Base-by-base conservation (phyloP, 1,140 invertebrate genomes). In the Metopolophium dirhodum region DNA sequence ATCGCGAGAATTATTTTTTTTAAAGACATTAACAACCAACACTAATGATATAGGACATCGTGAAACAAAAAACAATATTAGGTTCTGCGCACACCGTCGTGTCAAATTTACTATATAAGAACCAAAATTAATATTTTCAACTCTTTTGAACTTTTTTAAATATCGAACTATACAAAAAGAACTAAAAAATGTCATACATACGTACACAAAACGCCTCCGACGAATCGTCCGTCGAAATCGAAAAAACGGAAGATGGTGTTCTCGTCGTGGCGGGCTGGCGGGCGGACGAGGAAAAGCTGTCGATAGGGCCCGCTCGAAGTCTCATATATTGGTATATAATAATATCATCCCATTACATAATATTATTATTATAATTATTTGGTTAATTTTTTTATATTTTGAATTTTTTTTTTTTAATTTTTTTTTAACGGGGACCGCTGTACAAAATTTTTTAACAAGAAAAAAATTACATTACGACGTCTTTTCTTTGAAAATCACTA, bases 381-480 rank as follows among this genome's bases (percentile, higher is more conserved):
- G 26, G 14, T 86, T n/a, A n/a, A 7, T 86, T 26, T 89, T 30
- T 35, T 89, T n/a, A n/a, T n/a, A 30, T 77, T 77, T 22, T 23
- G 77, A 82, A 37, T 82, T 83, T 83, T 83, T 83, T 82, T 82
- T 83, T 83, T 83, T 77, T 8, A 2, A n/a, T 23, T 77, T 77
- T 37, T 57, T 89, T 47, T 35, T 26, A 89, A 37, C 88, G 22
- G 49, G n/a, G 51, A 57, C 35, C 88, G n/a, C 49, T 89, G 20
- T 88, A 88, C 86, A 89, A 89, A 89, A 89, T 54, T 37, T 86
- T 47, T 85, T 41, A 87, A 87, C 86, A 22, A 47, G 30, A 87
- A 87, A 89, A 57, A 89, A 89, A 57, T 35, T 89, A 89, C 88
- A 89, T 57, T 54, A 54, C n/a, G 87, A 54, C 35, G 88, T 57